Conservation (phyloP, 1,140 invertebrate species). For the Drosophila sturtevanti region DNA sequence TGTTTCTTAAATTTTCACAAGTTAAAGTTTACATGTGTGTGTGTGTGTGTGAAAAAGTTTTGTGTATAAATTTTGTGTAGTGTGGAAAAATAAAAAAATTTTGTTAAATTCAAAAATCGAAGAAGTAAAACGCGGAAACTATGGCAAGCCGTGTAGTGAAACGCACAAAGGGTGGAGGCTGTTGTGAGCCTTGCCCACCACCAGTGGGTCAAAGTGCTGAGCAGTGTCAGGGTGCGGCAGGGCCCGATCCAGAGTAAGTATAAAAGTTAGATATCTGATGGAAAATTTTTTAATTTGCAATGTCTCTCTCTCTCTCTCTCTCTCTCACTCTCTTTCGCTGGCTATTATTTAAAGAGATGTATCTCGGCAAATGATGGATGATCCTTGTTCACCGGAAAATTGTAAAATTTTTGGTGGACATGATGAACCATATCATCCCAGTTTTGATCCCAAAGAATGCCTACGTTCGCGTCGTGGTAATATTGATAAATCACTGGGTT, state of each 20-base stretch:
- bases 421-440: constrained; percentile 51
- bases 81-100: neutral
- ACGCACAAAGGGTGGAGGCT: constrained; percentile 29
- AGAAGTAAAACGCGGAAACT: neutral
- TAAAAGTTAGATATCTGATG: too few species aligned
- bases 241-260: neutral
- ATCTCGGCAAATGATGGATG: constrained; percentile 7
- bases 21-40: too few species aligned
- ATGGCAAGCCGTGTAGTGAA: neutral
- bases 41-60: neutral
- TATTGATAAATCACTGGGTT: constrained; percentile 52
- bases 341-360: neutral
- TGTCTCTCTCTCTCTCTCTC: too few species aligned
- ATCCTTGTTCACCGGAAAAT: constrained; percentile 53
- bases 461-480: constrained; percentile 14
- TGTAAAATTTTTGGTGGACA: constrained; percentile 51
- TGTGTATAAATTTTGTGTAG: too few species aligned
- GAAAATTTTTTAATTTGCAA: too few species aligned
- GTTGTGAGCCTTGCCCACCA: constrained; percentile 9
- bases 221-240: neutral
- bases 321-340: too few species aligned
- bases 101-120: neutral
- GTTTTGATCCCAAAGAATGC: constrained; percentile 56
- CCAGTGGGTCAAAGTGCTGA: neutral
- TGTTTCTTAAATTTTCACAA: too few species aligned